A percentile compares a stretch with the other conserved stretches of the same genome.
phyloP scores from a whole-genome alignment of 2,888 invertebrate species.

The Hetaerina titia region DNA sequence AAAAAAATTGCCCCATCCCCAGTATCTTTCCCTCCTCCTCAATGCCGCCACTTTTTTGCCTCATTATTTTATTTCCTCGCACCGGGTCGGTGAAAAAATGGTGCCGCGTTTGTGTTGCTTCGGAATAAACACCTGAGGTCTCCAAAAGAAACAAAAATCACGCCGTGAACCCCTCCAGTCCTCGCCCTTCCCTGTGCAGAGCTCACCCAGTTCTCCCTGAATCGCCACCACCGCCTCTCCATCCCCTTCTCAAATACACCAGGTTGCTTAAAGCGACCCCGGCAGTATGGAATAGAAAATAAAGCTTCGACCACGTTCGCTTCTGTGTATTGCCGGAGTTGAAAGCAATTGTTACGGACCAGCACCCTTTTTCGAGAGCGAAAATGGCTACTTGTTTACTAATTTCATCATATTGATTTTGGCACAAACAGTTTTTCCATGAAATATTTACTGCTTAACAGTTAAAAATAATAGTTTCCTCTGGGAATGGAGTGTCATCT shows the following conservation, averaged over 20 bases:
- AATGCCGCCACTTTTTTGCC: not conserved
- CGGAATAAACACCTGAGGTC: not conserved
- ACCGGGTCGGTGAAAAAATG: not conserved
- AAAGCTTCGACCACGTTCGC: not conserved
- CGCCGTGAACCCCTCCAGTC: not conserved
- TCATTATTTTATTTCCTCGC: conserved; percentile 22
- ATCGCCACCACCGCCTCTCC: not conserved
- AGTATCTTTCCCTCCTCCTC: not conserved
- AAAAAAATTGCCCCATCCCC: not conserved
- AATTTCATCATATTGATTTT: too few relatives aligned
- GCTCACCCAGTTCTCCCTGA: not conserved
- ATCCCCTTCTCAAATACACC: not conserved
- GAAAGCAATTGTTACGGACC: too few relatives aligned
- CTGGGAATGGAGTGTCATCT: too few relatives aligned
- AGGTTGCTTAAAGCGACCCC: not conserved
- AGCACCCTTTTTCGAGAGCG: too few relatives aligned
- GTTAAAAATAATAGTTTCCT: too few relatives aligned
- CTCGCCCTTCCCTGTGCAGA: not conserved
- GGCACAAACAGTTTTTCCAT: too few relatives aligned
- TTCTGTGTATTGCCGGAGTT: too few relatives aligned
- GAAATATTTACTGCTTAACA: too few relatives aligned
- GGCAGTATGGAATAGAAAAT: not conserved
- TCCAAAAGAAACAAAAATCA: not conserved
- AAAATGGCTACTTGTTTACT: too few relatives aligned
- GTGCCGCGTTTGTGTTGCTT: not conserved